These are phyloP conservation scores for Acanthopleura granulata DNA, from an alignment of 2,888 invertebrate species.

Conservation along the genomic window DNA sequence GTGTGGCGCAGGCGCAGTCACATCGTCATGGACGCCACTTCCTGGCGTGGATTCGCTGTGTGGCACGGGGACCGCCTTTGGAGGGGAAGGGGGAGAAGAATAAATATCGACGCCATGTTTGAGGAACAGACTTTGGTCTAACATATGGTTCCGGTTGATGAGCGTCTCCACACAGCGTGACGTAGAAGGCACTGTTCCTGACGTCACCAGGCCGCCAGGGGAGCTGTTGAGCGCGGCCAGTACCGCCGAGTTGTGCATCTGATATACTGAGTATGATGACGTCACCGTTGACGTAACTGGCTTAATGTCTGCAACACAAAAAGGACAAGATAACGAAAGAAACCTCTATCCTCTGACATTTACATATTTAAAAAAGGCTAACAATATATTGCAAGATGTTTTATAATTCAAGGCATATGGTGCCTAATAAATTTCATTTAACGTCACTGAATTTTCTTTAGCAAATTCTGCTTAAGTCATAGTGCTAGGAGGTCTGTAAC, in stretches of 20 bases:
- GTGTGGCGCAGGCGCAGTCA: constrained; percentile 26
- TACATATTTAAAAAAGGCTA: too few relatives aligned
- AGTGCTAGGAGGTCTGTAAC: too few relatives aligned
- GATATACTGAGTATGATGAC: constrained; percentile 19
- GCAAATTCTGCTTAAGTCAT: too few relatives aligned
- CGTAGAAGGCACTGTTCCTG: constrained; percentile 25
- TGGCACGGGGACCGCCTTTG: constrained; percentile 39
- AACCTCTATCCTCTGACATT: background rate
- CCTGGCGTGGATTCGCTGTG: background rate
- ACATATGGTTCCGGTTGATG: constrained; percentile 20
- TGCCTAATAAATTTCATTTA: too few relatives aligned
- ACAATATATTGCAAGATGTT: too few relatives aligned
- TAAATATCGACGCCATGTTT: background rate
- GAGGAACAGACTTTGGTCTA: background rate
- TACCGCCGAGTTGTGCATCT: constrained; percentile 34
- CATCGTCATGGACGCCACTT: constrained; percentile 26
- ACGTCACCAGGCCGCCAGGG: constrained; percentile 30
- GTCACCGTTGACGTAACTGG: constrained; percentile 16
- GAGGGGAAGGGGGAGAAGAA: constrained; percentile 32
- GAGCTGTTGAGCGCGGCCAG: constrained; percentile 36
- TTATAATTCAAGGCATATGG: too few relatives aligned
- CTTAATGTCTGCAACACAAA: constrained; percentile 3
- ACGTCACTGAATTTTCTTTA: too few relatives aligned
- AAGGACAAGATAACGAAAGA: background rate
- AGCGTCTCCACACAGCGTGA: constrained; percentile 25